Percentiles rank a stretch among this genome's conserved stretches.
phyloP scores from a whole-genome alignment of 2,888 invertebrate species.

The Trimorus sp. region DNA sequence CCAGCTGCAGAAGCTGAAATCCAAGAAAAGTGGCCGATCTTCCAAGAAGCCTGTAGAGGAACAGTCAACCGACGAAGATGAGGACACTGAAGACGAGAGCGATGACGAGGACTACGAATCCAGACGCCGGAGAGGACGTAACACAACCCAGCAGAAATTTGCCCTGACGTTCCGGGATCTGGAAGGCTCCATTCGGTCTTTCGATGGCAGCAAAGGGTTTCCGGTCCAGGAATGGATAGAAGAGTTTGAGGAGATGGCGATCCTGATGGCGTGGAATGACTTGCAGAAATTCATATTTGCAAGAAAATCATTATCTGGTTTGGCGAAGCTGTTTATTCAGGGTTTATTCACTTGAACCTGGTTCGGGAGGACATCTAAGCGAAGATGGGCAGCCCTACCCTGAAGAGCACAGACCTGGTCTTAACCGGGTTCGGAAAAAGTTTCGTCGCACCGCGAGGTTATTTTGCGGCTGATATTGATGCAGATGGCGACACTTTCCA shows the following conservation, averaged over 20 bases:
- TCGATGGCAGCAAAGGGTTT: constrained; percentile 23
- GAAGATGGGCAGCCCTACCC: constrained; percentile 13
- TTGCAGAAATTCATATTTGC: constrained; percentile 36
- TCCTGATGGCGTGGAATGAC: constrained; percentile 27
- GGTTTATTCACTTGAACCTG: constrained; percentile 33
- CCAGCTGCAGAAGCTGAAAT: no score
- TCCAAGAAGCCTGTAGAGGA: neutral
- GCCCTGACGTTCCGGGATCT: constrained; percentile 34
- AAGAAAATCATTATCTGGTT: constrained; percentile 30
- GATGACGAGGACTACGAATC: neutral
- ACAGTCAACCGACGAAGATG: no score
- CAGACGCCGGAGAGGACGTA: neutral
- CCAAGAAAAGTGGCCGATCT: no score
- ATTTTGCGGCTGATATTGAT: constrained; percentile 13
- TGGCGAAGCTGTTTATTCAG: constrained; percentile 37
- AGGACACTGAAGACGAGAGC: neutral
- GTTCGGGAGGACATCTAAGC: constrained; percentile 36
- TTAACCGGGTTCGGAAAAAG: constrained; percentile 40
- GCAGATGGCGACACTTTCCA: constrained; percentile 17
- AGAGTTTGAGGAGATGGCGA: constrained; percentile 29
- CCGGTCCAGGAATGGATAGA: constrained; percentile 25
- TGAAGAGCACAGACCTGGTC: constrained; percentile 41
- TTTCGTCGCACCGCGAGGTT: constrained; percentile 32
- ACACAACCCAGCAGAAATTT: constrained; percentile 3
- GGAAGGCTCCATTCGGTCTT: constrained; percentile 17